phyloP scores from a whole-genome alignment of 64 coral and sea anemone species.

The Cladopsammia gracilis region DNA sequence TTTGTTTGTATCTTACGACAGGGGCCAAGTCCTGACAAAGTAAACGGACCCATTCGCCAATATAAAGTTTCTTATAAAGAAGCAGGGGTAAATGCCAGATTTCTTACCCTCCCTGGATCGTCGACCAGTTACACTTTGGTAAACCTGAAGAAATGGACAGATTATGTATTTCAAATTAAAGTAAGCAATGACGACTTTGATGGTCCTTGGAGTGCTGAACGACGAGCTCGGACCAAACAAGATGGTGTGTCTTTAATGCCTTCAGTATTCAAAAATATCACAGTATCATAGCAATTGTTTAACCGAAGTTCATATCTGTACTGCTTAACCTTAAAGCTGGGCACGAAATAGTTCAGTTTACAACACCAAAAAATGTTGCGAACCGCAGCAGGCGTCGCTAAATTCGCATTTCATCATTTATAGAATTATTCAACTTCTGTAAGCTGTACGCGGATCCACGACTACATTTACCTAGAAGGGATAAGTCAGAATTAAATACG shows the following conservation, averaged over 20 bases:
- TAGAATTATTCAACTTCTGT: too few relatives aligned
- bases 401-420: too few relatives aligned
- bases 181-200: neutral
- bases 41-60: neutral
- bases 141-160: neutral
- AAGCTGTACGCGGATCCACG: too few relatives aligned
- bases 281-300: too few relatives aligned
- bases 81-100: neutral
- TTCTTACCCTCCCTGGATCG: neutral
- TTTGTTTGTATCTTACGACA: neutral
- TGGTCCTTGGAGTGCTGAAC: neutral
- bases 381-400: too few relatives aligned
- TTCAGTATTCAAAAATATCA: neutral
- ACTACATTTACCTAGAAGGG: too few relatives aligned
- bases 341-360: too few relatives aligned
- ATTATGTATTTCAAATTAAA: neutral
- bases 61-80: neutral
- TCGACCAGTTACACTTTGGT: neutral
- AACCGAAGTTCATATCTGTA: too few relatives aligned
- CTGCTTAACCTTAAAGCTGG: too few relatives aligned
- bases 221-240: neutral
- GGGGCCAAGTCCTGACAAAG: neutral
- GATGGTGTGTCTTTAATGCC: neutral
- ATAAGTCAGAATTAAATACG: too few relatives aligned
- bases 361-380: too few relatives aligned